These are phyloP conservation scores for Aspidiotus rigidus DNA, from an alignment of 2,888 invertebrate genomes.

Conservation along the genomic window DNA sequence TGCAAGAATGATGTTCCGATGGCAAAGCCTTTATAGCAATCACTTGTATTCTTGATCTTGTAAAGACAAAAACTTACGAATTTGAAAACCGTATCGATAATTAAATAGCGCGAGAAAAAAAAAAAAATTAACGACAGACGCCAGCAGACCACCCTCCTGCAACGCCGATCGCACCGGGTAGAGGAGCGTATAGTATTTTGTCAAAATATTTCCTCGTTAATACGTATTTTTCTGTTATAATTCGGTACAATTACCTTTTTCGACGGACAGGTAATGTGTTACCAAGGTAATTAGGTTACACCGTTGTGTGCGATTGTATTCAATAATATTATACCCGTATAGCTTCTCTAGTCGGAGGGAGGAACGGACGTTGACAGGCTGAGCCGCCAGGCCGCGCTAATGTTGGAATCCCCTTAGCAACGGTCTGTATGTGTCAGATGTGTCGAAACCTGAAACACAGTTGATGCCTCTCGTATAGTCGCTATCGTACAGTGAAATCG, in stretches of 20 bases:
- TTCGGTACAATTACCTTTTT: slow-evolving; percentile 19
- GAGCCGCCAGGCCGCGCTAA: slow-evolving; percentile 15
- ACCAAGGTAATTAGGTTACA: slow-evolving; percentile 20
- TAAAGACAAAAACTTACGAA: too few species aligned
- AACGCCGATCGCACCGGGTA: background rate
- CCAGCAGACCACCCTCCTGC: slow-evolving; percentile 1
- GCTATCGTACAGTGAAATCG: background rate
- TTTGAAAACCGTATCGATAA: too few species aligned
- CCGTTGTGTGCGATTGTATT: slow-evolving; percentile 5
- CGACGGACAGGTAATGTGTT: slow-evolving; percentile 15
- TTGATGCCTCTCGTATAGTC: background rate
- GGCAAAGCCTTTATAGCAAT: background rate
- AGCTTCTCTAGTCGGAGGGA: background rate
- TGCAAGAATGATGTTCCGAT: too few species aligned
- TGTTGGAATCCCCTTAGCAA: slow-evolving; percentile 24
- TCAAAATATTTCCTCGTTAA: slow-evolving; percentile 12
- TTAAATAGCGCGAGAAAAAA: too few species aligned
- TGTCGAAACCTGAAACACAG: background rate
- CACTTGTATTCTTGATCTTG: background rate
- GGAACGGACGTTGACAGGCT: background rate
- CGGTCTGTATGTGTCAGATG: slow-evolving; percentile 17
- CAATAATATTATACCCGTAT: background rate
- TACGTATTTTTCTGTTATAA: slow-evolving; percentile 8
- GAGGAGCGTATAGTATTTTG: background rate
- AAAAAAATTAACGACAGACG: too few species aligned